Conservation (phyloP, 2,888 invertebrate genomes). For the Alitta virens region DNA sequence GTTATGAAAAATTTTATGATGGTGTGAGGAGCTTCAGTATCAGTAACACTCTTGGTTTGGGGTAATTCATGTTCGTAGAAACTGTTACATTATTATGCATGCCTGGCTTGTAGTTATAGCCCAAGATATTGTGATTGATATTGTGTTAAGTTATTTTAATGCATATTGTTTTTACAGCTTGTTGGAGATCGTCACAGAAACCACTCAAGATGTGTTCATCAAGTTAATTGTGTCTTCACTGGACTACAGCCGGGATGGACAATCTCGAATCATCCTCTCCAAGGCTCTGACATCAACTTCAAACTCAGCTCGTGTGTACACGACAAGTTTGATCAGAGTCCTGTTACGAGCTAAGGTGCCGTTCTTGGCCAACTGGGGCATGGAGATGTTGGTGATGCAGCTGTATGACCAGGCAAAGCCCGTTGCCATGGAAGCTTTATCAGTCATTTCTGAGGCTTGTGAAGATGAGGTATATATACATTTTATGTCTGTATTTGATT, state of each 20-base stretch:
- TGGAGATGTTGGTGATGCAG: slow-evolving; percentile 80
- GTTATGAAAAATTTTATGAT: too few species aligned
- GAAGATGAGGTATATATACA: slow-evolving; percentile 70
- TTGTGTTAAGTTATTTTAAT: too few species aligned
- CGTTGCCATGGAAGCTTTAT: slow-evolving; percentile 77
- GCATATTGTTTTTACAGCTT: slow-evolving; percentile 63
- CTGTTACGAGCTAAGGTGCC: slow-evolving; percentile 67
- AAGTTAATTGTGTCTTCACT: slow-evolving; percentile 89
- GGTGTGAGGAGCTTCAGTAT: too few species aligned
- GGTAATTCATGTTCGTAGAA: too few species aligned
- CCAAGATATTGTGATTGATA: too few species aligned
- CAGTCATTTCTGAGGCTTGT: slow-evolving; percentile 87
- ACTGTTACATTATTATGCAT: too few species aligned
- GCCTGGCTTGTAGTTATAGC: too few species aligned
- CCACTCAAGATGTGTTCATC: slow-evolving; percentile 87
- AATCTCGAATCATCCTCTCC: slow-evolving; percentile 60
- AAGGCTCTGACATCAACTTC: slow-evolving; percentile 60
- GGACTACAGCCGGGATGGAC: slow-evolving; percentile 78
- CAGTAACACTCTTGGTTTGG: too few species aligned
- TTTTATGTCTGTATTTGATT: neutral
- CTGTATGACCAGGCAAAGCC: slow-evolving; percentile 79
- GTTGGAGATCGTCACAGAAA: slow-evolving; percentile 72
- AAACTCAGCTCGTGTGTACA: slow-evolving; percentile 71
- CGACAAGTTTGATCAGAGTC: slow-evolving; percentile 86
- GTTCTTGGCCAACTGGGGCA: slow-evolving; percentile 70